phyloP scores from a whole-genome alignment of 2,113 vertebrate genomes.

The Maccullochella peelii region DNA sequence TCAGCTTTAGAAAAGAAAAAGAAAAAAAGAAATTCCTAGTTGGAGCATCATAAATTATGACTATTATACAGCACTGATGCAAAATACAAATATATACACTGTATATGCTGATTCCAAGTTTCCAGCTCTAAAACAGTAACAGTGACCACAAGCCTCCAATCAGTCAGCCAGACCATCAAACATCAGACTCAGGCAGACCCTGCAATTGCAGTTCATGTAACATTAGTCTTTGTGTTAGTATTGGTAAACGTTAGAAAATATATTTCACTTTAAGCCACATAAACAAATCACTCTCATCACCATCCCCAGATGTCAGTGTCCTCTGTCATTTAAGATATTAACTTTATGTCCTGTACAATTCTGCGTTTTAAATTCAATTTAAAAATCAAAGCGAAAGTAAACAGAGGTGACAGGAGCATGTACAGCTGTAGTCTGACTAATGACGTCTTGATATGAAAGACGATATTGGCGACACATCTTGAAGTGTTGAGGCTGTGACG shows the following conservation, averaged over 20 bases:
- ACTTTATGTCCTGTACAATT: not conserved
- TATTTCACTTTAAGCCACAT: not conserved
- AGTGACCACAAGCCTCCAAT: constrained; percentile 21
- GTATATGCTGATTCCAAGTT: constrained; percentile 51
- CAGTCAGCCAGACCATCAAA: constrained; percentile 17
- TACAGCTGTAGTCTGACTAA: constrained; percentile 4
- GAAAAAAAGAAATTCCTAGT: not conserved
- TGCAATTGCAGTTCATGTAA: constrained; percentile 25
- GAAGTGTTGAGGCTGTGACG: constrained; percentile 17
- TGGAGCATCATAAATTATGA: constrained; percentile 70
- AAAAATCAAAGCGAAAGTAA: constrained; percentile 9
- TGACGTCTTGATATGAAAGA: constrained; percentile 20
- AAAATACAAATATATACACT: constrained; percentile 67
- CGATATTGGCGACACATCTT: not conserved
- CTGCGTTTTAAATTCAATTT: not conserved
- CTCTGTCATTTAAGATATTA: not conserved
- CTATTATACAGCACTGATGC: constrained; percentile 56
- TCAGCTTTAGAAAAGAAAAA: constrained; percentile 22
- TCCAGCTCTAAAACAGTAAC: constrained; percentile 44
- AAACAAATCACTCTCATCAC: not conserved
- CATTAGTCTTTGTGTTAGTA: not conserved
- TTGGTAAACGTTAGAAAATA: not conserved
- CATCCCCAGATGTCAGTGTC: not conserved
- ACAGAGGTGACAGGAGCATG: not conserved
- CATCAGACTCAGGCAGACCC: not conserved